Conservation (phyloP, 64 coral and sea anemone species). For the Trachythela sp. region DNA sequence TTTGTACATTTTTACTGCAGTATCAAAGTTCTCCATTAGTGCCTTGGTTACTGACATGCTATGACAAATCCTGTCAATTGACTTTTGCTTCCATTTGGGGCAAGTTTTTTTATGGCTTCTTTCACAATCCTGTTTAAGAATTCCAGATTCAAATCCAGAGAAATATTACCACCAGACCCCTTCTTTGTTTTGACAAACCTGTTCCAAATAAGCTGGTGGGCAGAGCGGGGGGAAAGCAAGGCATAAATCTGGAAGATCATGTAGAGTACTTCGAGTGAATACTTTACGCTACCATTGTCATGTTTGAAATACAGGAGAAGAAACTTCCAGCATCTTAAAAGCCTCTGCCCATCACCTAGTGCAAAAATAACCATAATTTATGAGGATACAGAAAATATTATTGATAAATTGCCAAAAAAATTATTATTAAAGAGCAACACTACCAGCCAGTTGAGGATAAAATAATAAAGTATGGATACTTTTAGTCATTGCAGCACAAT, state of each 20-base stretch:
- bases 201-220: conserved; percentile 10
- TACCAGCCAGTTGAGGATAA: too few species aligned
- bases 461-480: too few species aligned
- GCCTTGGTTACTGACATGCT: background rate
- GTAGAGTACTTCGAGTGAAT: background rate
- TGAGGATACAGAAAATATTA: too few species aligned
- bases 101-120: conserved; percentile 2
- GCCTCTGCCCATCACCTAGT: conserved; percentile 55
- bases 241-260: background rate
- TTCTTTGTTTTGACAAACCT: background rate
- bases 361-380: too few species aligned
- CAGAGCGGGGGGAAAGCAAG: background rate
- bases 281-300: background rate
- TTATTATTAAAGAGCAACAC: too few species aligned
- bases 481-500: too few species aligned
- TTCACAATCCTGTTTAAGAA: conserved; percentile 8
- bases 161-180: background rate
- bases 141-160: background rate
- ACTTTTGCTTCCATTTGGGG: background rate
- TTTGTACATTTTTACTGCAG: background rate
- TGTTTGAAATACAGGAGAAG: background rate
- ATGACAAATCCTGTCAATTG: conserved; percentile 7
- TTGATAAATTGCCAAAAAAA: too few species aligned
- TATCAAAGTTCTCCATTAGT: background rate
- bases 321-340: conserved; percentile 25